Base-by-base conservation (phyloP, 2,888 invertebrate species). In the Cancer borealis region DNA sequence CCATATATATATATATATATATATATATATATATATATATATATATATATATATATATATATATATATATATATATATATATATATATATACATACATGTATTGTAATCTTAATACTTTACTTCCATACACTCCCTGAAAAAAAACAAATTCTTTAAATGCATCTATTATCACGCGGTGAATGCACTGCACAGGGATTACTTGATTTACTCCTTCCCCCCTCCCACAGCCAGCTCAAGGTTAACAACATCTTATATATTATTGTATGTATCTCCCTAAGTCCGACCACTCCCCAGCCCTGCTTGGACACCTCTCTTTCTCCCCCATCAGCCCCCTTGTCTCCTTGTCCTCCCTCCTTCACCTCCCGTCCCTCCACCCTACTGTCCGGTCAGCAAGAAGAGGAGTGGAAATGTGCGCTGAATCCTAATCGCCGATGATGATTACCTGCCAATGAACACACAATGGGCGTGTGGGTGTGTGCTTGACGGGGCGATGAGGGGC, bases 401-500 rank as follows among this genome's bases (percentile, higher is more conserved):
- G 21, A 39, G 60, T 30, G 60, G 45, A 87, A 88, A 54, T 92
- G 92, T 30, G 87, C 0, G 54, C 60, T 60, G 88, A 87, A 92
- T 92, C 92, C 84, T 54, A 92, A 92, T 92, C 46, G 21, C n/a
- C n/a, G 17, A 60, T 88, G 60, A 54, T 92, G 87, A 92, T 92
- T 92, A 92, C 87, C 88, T 45, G 30, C 92, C 88, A 92, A 60
- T 92, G 92, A 60, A 21, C 49, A 88, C 39, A 88, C 92, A 60
- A 39, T 88, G 45, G 87, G n/a, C 92, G 45, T 60, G 49, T 54
- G 45, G 92, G 88, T 88, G 92, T 92, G 92, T 49, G 90, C 90
- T 39, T 21, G 45, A 26, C 47, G 60, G 49, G 46, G 49, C 21
- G 45, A n/a, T 12, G n/a, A 10, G 0, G 87, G 87, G 21, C 88